Conservation (phyloP, 2,113 vertebrate species). For the Mirza zaza region DNA sequence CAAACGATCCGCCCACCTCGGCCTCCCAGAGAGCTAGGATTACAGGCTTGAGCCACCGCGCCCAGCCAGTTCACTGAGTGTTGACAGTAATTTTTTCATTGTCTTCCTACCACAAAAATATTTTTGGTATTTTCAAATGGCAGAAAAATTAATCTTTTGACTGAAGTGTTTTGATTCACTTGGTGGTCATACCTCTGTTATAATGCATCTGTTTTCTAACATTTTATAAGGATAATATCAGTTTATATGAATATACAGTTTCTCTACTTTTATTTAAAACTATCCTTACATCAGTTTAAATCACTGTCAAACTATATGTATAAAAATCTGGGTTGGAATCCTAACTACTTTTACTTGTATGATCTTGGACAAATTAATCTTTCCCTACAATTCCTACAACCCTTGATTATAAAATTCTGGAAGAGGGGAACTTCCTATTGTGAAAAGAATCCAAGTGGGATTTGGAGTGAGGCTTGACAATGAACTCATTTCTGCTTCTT, state of each 20-base stretch:
- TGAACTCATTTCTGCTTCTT: background rate
- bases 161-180: background rate
- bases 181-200: background rate
- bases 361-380: background rate
- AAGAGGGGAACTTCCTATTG: background rate
- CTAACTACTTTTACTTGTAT: background rate
- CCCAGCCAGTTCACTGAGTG: background rate
- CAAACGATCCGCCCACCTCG: too few species aligned
- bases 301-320: background rate
- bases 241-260: background rate
- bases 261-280: slow-evolving; percentile 24
- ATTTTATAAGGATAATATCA: slow-evolving; percentile 25
- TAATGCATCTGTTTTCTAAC: slow-evolving; percentile 15
- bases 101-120: background rate
- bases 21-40: too few species aligned
- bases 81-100: background rate
- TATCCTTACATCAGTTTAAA: background rate
- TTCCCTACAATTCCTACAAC: background rate
- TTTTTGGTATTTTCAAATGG: slow-evolving; percentile 41
- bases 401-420: background rate
- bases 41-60: too few species aligned
- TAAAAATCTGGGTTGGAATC: slow-evolving; percentile 4
- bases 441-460: background rate
- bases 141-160: slow-evolving; percentile 29
- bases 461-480: background rate